phyloP scores from a whole-genome alignment of 1,140 invertebrate genomes.

The Coelopa frigida region DNA sequence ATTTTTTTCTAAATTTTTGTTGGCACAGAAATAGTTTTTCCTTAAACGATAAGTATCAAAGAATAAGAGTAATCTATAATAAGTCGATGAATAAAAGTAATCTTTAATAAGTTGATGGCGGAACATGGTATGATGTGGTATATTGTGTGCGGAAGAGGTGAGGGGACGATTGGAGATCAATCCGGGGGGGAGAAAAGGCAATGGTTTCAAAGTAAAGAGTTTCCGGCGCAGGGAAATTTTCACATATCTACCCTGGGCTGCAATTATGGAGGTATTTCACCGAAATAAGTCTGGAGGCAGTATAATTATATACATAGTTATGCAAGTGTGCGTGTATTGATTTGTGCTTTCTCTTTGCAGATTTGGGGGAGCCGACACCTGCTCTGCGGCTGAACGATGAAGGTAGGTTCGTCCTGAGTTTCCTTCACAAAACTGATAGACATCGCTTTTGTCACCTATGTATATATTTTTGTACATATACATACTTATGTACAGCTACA shows the following conservation, averaged over 20 bases:
- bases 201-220: too few relatives aligned
- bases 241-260: not conserved
- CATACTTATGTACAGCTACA: not conserved
- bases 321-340: not conserved
- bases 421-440: not conserved
- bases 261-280: not conserved
- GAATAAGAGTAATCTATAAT: too few relatives aligned
- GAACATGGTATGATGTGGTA: too few relatives aligned
- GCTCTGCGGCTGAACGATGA: slow-evolving; percentile 19
- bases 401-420: slow-evolving; percentile 22
- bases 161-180: too few relatives aligned
- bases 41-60: too few relatives aligned
- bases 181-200: too few relatives aligned
- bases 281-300: not conserved
- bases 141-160: too few relatives aligned
- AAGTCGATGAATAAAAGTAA: too few relatives aligned
- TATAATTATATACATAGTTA: not conserved
- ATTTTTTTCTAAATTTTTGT: too few relatives aligned
- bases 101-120: too few relatives aligned
- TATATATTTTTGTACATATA: slow-evolving; percentile 7
- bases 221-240: not conserved
- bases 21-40: too few relatives aligned
- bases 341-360: slow-evolving; percentile 16
- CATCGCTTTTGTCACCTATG: slow-evolving; percentile 7
- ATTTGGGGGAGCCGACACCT: slow-evolving; percentile 29